phyloP scores from a whole-genome alignment of 2,797 vertebrate genomes.

The Chaenodraco wilsoni region DNA sequence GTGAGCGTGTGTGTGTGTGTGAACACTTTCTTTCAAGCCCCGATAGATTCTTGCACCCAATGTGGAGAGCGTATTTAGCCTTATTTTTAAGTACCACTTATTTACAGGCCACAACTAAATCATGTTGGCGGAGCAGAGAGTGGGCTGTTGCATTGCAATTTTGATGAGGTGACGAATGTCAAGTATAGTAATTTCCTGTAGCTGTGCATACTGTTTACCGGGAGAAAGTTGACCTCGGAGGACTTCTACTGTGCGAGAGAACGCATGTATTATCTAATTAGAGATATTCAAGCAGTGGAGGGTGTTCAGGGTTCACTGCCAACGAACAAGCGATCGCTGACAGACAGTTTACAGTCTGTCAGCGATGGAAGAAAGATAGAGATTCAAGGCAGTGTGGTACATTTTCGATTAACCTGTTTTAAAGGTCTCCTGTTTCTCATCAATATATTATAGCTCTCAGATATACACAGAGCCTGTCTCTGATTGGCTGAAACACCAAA shows the following conservation, averaged over 20 bases:
- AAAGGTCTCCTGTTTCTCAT: no score
- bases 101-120: slow-evolving; percentile 25
- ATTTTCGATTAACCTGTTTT: no score
- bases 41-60: background rate
- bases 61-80: slow-evolving; percentile 26
- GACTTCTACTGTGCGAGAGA: slow-evolving; percentile 25
- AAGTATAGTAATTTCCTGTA: slow-evolving; percentile 45
- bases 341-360: background rate
- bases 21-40: background rate
- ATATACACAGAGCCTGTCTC: no score
- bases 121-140: slow-evolving; percentile 21
- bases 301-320: slow-evolving; percentile 38
- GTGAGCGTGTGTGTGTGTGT: background rate
- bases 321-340: slow-evolving; percentile 45
- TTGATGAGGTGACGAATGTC: slow-evolving; percentile 55
- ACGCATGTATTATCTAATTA: slow-evolving; percentile 56
- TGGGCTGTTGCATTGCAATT: slow-evolving; percentile 34
- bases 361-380: background rate
- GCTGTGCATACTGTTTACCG: slow-evolving; percentile 32
- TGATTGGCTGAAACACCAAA: no score
- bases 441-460: no score
- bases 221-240: slow-evolving; percentile 27
- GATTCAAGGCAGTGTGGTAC: background rate
- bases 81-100: slow-evolving; percentile 31
- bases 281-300: slow-evolving; percentile 15